Conservation (phyloP, 23 tunicate genomes). For the Clavelina lepadiformis region DNA sequence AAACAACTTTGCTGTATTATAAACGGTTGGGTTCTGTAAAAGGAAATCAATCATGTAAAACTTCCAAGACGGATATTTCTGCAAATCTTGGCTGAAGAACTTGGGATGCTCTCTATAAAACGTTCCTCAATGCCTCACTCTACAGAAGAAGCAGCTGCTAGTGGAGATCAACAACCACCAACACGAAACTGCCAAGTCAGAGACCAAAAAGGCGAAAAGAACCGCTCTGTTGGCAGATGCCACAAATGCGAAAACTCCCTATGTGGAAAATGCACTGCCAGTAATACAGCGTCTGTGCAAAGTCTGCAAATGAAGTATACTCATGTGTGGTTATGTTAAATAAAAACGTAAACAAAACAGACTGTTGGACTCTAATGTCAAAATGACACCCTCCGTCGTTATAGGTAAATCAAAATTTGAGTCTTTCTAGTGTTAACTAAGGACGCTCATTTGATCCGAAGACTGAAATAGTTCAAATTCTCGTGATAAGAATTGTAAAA, state of each 20-base stretch:
- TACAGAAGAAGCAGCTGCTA: not conserved
- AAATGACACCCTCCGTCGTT: too few species aligned
- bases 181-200: slow-evolving; percentile 18
- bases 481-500: too few species aligned
- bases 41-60: slow-evolving; percentile 14
- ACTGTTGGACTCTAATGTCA: too few species aligned
- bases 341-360: too few species aligned
- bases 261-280: slow-evolving; percentile 15
- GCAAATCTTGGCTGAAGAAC: slow-evolving; percentile 16
- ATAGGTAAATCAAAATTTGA: too few species aligned
- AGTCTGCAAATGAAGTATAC: slow-evolving; percentile 4
- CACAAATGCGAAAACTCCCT: slow-evolving; percentile 12
- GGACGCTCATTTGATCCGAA: too few species aligned
- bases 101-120: slow-evolving; percentile 2
- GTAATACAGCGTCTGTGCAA: slow-evolving; percentile 15
- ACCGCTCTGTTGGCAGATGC: slow-evolving; percentile 20
- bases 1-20: too few species aligned
- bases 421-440: too few species aligned
- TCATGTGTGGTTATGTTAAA: too few species aligned
- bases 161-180: not conserved
- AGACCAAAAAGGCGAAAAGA: slow-evolving; percentile 12
- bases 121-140: not conserved
- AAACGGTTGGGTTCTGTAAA: slow-evolving; percentile 12
- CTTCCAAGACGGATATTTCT: slow-evolving; percentile 7
- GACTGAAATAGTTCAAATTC: too few species aligned